These are phyloP conservation scores for Netelia inedita DNA, from an alignment of 2,888 invertebrate species.

Conservation along the genomic window DNA sequence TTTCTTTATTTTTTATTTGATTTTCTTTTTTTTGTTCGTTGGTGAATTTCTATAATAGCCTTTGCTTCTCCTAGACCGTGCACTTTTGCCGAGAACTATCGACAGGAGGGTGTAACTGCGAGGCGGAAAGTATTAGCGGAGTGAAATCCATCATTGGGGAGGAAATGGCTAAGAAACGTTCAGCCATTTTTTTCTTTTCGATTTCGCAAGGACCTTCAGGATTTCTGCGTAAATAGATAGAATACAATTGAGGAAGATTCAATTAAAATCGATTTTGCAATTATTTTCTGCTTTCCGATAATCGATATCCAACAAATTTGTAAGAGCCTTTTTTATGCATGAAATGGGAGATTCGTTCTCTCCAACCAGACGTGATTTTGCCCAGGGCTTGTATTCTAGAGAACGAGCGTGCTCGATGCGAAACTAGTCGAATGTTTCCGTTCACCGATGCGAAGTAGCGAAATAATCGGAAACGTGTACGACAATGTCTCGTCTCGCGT, in stretches of 20 bases:
- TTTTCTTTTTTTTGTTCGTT: slow-evolving; percentile 5
- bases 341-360: background rate
- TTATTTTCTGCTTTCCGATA: too few species aligned
- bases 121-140: background rate
- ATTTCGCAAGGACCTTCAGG: too few species aligned
- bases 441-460: slow-evolving; percentile 22
- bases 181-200: background rate
- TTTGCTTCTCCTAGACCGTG: background rate
- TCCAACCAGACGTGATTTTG: slow-evolving; percentile 25
- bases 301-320: too few species aligned
- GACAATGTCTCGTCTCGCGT: background rate
- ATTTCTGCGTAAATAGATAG: too few species aligned
- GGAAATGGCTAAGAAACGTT: background rate
- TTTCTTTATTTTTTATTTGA: slow-evolving; percentile 5
- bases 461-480: slow-evolving; percentile 39
- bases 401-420: slow-evolving; percentile 8
- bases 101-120: background rate
- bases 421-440: slow-evolving; percentile 39
- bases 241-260: too few species aligned
- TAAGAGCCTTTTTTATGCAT: background rate
- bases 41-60: slow-evolving; percentile 46
- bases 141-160: slow-evolving; percentile 13
- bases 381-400: background rate
- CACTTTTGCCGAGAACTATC: slow-evolving; percentile 12
- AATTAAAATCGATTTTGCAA: too few species aligned